Conservation (phyloP, 2,888 invertebrate genomes). For the Physocephala rufipes region DNA sequence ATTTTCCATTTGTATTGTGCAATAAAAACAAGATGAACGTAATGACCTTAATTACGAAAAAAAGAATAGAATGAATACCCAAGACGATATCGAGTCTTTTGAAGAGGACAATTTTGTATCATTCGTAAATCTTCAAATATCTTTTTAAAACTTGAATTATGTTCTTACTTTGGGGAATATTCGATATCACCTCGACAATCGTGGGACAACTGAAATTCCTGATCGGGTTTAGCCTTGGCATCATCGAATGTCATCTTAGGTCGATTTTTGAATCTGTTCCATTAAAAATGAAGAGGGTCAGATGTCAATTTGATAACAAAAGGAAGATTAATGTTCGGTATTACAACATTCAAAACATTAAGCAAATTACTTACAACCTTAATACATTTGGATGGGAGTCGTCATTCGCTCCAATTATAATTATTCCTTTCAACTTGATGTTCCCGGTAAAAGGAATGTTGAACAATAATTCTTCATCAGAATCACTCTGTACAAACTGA, state of each 20-base stretch:
- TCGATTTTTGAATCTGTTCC: conserved; percentile 88
- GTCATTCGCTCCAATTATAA: conserved; percentile 89
- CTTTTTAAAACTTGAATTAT: not conserved
- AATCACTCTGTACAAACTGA: conserved; percentile 95
- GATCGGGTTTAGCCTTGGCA: conserved; percentile 77
- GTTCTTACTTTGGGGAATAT: conserved; percentile 85
- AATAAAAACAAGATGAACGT: too few species aligned
- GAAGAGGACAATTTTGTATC: too few species aligned
- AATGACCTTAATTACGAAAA: too few species aligned
- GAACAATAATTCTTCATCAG: conserved; percentile 93
- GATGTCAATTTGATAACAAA: too few species aligned
- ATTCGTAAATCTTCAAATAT: not conserved
- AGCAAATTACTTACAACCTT: conserved; percentile 75
- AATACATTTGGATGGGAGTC: conserved; percentile 86
- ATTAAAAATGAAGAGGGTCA: not conserved
- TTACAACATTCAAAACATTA: not conserved
- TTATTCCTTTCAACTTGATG: conserved; percentile 93
- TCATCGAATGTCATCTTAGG: conserved; percentile 97
- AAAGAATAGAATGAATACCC: too few species aligned
- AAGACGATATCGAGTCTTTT: too few species aligned
- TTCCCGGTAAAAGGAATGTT: conserved; percentile 97
- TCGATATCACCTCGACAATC: conserved; percentile 84
- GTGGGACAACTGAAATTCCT: conserved; percentile 86
- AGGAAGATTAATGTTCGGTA: too few species aligned
- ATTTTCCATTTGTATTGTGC: too few species aligned